phyloP scores from a whole-genome alignment of 2,797 vertebrate genomes.

The Pantherophis alleghaniensis region DNA sequence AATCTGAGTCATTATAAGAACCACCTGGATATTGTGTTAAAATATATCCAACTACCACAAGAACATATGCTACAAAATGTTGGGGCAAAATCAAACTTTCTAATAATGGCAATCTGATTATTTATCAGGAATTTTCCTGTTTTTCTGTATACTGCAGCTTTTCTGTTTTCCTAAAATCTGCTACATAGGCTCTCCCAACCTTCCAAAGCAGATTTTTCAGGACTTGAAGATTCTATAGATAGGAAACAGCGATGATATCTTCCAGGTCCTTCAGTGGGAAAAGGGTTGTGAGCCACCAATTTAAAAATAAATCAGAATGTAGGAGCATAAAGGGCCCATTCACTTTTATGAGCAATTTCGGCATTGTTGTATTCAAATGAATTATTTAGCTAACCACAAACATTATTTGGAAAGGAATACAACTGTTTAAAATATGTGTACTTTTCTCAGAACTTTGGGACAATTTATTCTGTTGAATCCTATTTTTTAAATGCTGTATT shows the following conservation, averaged over 20 bases:
- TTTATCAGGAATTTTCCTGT: not conserved
- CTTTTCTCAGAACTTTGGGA: not conserved
- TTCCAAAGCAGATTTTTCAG: not conserved
- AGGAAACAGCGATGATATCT: not conserved
- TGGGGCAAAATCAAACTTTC: not conserved
- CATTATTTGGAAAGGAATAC: not conserved
- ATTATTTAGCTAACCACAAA: not conserved
- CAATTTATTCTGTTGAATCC: not conserved
- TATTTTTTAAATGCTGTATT: not conserved
- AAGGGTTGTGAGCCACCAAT: not conserved
- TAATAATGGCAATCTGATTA: not conserved
- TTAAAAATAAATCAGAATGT: not conserved
- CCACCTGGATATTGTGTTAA: conserved; percentile 5
- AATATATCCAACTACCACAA: not conserved
- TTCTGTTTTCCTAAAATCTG: not conserved
- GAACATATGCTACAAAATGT: not conserved
- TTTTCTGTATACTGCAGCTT: not conserved
- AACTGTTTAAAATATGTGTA: not conserved
- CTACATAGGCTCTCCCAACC: not conserved
- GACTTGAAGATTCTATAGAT: not conserved
- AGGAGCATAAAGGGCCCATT: not conserved
- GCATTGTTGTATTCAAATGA: not conserved
- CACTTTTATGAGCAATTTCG: not conserved
- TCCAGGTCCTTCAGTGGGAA: not conserved
- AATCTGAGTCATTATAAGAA: conserved; percentile 7